Percentiles rank a stretch among this genome's conserved stretches.
These are phyloP conservation scores for Mythimna vitellina DNA, from an alignment of 2,888 invertebrate genomes.

Conservation along the genomic window DNA sequence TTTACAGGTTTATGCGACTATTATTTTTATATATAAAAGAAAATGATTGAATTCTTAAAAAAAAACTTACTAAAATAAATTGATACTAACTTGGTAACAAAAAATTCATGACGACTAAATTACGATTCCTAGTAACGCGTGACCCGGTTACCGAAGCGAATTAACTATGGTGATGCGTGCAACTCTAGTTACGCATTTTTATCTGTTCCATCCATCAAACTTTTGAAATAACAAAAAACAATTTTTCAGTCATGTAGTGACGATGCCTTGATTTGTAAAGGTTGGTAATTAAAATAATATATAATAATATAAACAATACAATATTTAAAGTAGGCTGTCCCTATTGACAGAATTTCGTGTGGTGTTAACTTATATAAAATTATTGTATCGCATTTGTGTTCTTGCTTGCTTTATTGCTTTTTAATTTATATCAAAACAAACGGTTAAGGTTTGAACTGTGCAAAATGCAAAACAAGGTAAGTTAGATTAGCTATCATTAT, in stretches of 20 bases:
- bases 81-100: not conserved
- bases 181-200: constrained; percentile 39
- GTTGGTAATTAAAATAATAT: no score
- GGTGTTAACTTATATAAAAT: no score
- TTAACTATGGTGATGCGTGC: constrained; percentile 53
- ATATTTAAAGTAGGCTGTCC: no score
- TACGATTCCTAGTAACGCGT: constrained; percentile 56
- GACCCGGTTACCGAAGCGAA: constrained; percentile 63
- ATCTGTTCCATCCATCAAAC: not conserved
- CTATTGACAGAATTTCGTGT: no score
- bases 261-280: no score
- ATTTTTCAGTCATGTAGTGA: no score
- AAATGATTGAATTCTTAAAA: no score
- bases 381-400: no score
- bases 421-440: not conserved
- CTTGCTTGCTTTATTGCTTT: not conserved
- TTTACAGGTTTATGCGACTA: not conserved
- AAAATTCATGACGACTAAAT: constrained; percentile 25
- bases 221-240: not conserved
- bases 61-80: no score
- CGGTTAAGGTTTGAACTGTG: not conserved
- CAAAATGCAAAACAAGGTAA: not conserved
- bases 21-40: no score
- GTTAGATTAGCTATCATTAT: not conserved
- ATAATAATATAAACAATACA: no score